Evolutionary conservation across 2,888 invertebrate species (phyloP), one percentile per base, ranked within the genome.

Genomic region (Microchrysa polita): DNA sequence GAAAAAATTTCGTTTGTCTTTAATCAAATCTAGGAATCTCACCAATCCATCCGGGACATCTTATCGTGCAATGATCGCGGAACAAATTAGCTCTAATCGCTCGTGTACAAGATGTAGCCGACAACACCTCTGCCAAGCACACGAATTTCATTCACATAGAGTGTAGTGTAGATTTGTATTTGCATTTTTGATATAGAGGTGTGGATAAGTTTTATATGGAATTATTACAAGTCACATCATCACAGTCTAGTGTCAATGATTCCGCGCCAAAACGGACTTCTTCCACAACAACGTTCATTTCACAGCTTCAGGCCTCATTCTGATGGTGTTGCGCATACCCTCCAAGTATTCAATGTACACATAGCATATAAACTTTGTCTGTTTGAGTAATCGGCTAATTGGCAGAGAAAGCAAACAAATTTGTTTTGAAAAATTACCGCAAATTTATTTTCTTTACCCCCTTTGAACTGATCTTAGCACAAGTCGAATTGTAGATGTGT

Each of bases 371-470:
- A n/a, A n/a, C n/a, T 48, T 65, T 44, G 65, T 65, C 65, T 22
- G 44, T 69, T 55, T 69, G 55, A 69, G 69, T 69, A 55, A 69
- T 55, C 69, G 69, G 20, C 55, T 69, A 69, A 69, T 69, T 69
- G 69, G 57, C 53, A 27, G 69, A 69, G 69, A 69, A 67, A 69
- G 69, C 69, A 69, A 69, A 69, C 69, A 69, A 69, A 69, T 69
- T 69, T 57, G 69, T 69, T 69, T 53, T 57, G 57, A 69, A 69
- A 69, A 34, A 69, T 69, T 69, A 40, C 69, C 7, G 69, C 42
- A 69, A 69, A 69, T 69, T 69, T 69, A 57, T 69, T 55, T 57
- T 55, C 69, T 44, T 18, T 65, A 48, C 65, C 48, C 42, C 65
- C 65, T n/a, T n/a, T 60, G 60, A 60, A 60, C 60, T 27, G 60